phyloP scores from a whole-genome alignment of 2,888 invertebrate genomes.

The Punctoribates punctum region DNA sequence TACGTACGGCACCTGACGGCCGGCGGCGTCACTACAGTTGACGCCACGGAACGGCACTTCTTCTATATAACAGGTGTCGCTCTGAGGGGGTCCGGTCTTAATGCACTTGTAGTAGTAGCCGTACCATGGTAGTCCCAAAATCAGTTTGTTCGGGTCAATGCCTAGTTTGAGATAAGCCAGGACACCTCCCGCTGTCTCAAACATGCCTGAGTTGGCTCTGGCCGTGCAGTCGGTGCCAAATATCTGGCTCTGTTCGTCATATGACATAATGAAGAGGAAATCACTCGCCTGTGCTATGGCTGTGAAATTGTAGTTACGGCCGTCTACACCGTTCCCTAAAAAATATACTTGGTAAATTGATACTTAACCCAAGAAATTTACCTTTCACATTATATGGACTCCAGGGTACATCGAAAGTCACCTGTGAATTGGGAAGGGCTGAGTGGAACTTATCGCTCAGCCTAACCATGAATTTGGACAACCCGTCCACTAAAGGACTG shows the following conservation, averaged over 20 bases:
- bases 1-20: constrained; percentile 49
- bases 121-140: constrained; percentile 56
- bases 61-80: constrained; percentile 50
- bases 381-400: constrained; percentile 49
- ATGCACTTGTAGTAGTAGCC: constrained; percentile 54
- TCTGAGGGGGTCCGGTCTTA: background rate
- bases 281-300: constrained; percentile 52
- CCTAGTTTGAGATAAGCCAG: constrained; percentile 51
- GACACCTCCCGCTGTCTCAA: constrained; percentile 50
- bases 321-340: constrained; percentile 51
- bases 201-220: constrained; percentile 45
- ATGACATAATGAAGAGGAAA: constrained; percentile 55
- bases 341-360: background rate
- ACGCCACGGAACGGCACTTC: constrained; percentile 54
- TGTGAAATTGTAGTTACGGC: constrained; percentile 54
- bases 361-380: background rate
- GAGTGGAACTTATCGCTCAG: constrained; percentile 50
- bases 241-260: constrained; percentile 55
- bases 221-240: constrained; percentile 41
- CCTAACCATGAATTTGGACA: constrained; percentile 51
- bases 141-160: constrained; percentile 51
- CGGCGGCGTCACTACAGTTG: constrained; percentile 55
- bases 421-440: constrained; percentile 50
- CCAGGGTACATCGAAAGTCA: constrained; percentile 55
- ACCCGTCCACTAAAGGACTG: constrained; percentile 49